Conservation (phyloP, 2,888 invertebrate genomes). For the Eudasyphora cyanicolor region DNA sequence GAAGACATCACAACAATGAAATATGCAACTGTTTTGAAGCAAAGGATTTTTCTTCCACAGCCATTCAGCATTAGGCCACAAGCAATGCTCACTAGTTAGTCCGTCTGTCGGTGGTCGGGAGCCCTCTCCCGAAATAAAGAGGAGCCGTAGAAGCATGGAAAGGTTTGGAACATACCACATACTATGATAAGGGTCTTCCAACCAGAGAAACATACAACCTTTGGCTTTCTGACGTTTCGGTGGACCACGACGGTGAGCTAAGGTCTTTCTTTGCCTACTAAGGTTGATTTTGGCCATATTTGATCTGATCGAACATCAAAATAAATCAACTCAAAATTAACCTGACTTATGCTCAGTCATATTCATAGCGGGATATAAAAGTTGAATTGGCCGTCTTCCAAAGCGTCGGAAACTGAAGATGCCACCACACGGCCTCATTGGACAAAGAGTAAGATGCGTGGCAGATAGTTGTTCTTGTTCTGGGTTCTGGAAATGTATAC, state of each 20-base stretch:
- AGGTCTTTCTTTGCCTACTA: constrained; percentile 21
- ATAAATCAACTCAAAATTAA: constrained; percentile 73
- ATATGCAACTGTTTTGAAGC: constrained; percentile 58
- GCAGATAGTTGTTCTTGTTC: constrained; percentile 36
- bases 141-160: background rate
- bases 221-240: constrained; percentile 48
- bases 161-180: constrained; percentile 45
- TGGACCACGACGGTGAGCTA: too few species aligned
- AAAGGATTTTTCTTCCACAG: constrained; percentile 5
- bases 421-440: constrained; percentile 19
- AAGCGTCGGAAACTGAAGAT: constrained; percentile 45
- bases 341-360: constrained; percentile 73
- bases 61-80: constrained; percentile 11
- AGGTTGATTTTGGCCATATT: constrained; percentile 48
- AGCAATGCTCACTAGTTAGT: constrained; percentile 19
- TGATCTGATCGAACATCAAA: constrained; percentile 72
- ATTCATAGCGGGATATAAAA: constrained; percentile 71
- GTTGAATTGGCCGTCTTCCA: constrained; percentile 11
- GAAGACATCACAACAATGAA: constrained; percentile 50
- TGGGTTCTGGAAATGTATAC: constrained; percentile 7
- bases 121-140: background rate
- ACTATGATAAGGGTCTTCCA: constrained; percentile 59
- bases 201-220: constrained; percentile 63
- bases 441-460: constrained; percentile 52
- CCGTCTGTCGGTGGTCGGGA: constrained; percentile 32